Evolutionary conservation across 2,113 vertebrate genomes (phyloP).

Genomic region (Antigone vipio): DNA sequence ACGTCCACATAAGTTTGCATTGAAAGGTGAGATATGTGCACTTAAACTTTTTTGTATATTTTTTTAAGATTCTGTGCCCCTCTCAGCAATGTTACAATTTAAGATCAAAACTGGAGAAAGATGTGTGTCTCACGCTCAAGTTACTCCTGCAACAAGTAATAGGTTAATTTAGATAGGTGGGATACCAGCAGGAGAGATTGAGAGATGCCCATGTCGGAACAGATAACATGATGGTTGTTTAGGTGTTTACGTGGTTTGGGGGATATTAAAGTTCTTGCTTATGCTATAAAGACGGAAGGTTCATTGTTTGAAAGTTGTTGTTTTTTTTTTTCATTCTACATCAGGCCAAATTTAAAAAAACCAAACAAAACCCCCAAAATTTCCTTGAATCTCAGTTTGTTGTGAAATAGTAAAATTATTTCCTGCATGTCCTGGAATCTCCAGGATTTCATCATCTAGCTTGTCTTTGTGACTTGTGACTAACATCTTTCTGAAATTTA

Average conservation of each 20-base stretch:
- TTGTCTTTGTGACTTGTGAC: not conserved
- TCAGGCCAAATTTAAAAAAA: too few species aligned
- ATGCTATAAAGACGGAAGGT: not conserved
- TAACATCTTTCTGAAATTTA: not conserved
- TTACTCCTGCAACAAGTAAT: not conserved
- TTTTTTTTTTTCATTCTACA: not conserved
- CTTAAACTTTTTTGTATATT: not conserved
- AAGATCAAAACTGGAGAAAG: not conserved
- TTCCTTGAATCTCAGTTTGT: not conserved
- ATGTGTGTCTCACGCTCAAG: not conserved
- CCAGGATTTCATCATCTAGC: not conserved
- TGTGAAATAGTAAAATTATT: not conserved
- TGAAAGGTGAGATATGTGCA: not conserved
- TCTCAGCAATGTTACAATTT: not conserved
- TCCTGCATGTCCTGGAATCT: not conserved
- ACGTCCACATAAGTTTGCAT: not conserved
- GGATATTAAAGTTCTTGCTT: not conserved
- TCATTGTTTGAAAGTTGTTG: not conserved
- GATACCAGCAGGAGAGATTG: not conserved
- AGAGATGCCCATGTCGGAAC: not conserved
- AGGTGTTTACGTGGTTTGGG: not conserved
- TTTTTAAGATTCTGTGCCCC: not conserved
- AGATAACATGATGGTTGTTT: not conserved
- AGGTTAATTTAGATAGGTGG: not conserved
- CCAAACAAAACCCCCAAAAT: too few species aligned